Evolutionary conservation across 2,888 invertebrate species (phyloP).

Genomic region (Trichacis sp.): DNA sequence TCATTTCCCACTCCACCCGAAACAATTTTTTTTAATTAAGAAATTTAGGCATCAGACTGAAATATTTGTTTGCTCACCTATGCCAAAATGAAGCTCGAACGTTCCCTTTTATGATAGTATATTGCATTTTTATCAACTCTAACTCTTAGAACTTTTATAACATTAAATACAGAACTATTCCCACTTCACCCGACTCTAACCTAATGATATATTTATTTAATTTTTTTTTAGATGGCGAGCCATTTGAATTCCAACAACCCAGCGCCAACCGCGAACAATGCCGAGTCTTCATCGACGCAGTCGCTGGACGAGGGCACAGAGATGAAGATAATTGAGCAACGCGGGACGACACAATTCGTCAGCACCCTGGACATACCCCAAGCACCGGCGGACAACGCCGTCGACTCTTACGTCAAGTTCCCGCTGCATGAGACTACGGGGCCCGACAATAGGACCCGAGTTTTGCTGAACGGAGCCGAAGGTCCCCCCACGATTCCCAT

Average conservation of each 20-base stretch:
- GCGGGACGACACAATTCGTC: slow-evolving; percentile 60
- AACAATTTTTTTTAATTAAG: too few species aligned
- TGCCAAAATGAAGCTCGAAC: too few species aligned
- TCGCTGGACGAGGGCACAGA: slow-evolving; percentile 65
- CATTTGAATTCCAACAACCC: slow-evolving; percentile 18
- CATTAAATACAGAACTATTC: neutral
- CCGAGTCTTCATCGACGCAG: slow-evolving; percentile 53
- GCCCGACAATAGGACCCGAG: slow-evolving; percentile 24
- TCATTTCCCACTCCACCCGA: too few species aligned
- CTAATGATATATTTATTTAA: too few species aligned
- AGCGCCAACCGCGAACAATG: slow-evolving; percentile 31
- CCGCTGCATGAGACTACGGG: slow-evolving; percentile 58
- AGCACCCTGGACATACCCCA: slow-evolving; percentile 62
- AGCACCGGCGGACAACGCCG: slow-evolving; percentile 61
- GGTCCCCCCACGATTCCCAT: slow-evolving; percentile 50
- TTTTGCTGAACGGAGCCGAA: slow-evolving; percentile 51
- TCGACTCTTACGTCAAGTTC: slow-evolving; percentile 53
- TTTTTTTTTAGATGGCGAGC: slow-evolving; percentile 26
- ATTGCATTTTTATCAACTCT: too few species aligned
- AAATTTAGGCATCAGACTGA: too few species aligned
- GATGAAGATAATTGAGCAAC: slow-evolving; percentile 66
- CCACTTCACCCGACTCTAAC: too few species aligned
- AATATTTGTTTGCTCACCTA: too few species aligned
- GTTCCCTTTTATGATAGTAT: too few species aligned
- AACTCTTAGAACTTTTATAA: too few species aligned